Evolutionary conservation across 2,797 vertebrate genomes (phyloP), one percentile per base, ranked within the genome.

Genomic region (Anas acuta): DNA sequence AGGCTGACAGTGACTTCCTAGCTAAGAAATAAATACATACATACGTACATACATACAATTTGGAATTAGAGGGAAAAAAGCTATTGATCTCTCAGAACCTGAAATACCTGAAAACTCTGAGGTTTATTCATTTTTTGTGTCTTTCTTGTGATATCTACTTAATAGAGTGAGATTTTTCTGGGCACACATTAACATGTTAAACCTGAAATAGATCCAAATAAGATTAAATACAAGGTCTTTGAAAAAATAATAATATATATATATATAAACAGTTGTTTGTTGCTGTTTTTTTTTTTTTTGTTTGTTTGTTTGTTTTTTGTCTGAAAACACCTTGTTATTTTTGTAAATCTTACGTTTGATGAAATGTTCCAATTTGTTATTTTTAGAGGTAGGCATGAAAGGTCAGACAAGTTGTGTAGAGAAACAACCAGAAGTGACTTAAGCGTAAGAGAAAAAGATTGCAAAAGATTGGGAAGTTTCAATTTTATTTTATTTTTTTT

Each of bases 231-330:
- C 5, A n/a, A 33, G 4, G 3, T 41, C 22, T 37, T 91, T 47
- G 4, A 22, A 47, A 47, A 47, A 47, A 21, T 14, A 47, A 21
- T 6, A 45, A 21, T 20, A 45, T 45, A 20, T 45, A 45, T 45
- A 49, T 4, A 30, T 0, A 2, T 56, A 35, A 88, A 12, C 2
- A 11, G 0, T 2, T 26, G 51, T 51, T 51, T 26, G 51, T 21
- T 47, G 45, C 20, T 51, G 49, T 3, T 51, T 20, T n/a, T n/a
- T n/a, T 23, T 2, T 47, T 72, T 41, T 79, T 57, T 53, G 13
- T 39, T 14, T 51, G 11, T 11, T 25, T 49, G 9, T 51, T 51
- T 26, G 5, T 39, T 39, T 39, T 57, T 57, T 3, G 39, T 0
- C 41, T 75, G 32, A 88, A 90, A 90, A 54, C 0, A 0, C 4